Percentiles rank a stretch among this genome's conserved stretches.
phyloP scores from a whole-genome alignment of 2,888 invertebrate genomes.

The Cerastis rubricosa region DNA sequence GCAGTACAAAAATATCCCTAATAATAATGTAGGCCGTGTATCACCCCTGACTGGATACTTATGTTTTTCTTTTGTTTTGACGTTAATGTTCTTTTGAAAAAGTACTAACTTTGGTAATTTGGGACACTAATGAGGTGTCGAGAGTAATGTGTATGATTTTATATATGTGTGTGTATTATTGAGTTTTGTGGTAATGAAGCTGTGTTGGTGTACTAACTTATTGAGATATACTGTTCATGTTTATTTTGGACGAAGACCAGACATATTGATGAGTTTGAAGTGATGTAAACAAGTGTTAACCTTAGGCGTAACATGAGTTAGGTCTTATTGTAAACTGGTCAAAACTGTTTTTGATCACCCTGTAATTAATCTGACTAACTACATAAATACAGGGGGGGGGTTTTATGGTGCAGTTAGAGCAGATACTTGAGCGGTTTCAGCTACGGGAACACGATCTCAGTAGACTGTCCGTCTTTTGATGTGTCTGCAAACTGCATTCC shows the following conservation, averaged over 20 bases:
- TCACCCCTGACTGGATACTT: slow-evolving; percentile 12
- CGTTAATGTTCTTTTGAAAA: slow-evolving; percentile 36
- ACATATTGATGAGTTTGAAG: neutral
- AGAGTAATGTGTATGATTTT: slow-evolving; percentile 2
- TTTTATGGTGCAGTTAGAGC: neutral
- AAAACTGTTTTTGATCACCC: neutral
- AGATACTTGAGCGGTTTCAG: neutral
- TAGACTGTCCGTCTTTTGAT: neutral
- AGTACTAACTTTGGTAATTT: slow-evolving; percentile 20
- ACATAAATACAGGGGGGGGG: neutral
- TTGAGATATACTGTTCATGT: slow-evolving; percentile 6
- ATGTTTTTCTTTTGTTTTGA: slow-evolving; percentile 31
- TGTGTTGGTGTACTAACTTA: neutral
- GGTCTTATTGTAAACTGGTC: too few relatives aligned
- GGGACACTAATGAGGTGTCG: slow-evolving; percentile 1
- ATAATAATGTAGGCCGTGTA: neutral
- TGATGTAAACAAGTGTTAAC: neutral
- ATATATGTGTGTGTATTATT: neutral
- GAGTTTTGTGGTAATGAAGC: neutral
- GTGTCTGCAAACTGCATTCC: neutral
- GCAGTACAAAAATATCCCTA: too few relatives aligned
- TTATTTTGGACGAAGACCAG: neutral
- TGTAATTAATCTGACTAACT: neutral
- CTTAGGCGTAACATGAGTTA: neutral
- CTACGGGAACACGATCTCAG: neutral